Conservation (phyloP, 2,797 vertebrate species). For the Antrozous pallidus region DNA sequence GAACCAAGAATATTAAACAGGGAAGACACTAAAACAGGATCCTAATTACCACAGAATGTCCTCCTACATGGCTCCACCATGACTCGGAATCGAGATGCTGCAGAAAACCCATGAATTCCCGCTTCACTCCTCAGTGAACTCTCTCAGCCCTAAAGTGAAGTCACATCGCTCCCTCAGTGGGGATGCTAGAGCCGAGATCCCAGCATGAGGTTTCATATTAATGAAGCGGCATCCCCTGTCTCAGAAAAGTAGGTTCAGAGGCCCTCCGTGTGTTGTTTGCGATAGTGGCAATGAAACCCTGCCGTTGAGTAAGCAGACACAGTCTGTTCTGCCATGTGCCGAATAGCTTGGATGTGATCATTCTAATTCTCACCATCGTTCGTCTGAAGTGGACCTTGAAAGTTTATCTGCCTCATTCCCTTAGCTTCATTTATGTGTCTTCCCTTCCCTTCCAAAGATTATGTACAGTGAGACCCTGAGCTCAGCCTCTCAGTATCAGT, state of each 20-base stretch:
- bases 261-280: background rate
- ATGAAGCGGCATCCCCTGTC: background rate
- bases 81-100: background rate
- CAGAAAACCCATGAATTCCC: background rate
- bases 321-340: background rate
- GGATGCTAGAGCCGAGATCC: background rate
- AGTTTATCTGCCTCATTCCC: background rate
- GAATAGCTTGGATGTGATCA: background rate
- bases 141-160: background rate
- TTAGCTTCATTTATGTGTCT: background rate
- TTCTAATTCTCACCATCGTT: background rate
- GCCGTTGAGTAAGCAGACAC: background rate
- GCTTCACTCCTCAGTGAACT: background rate
- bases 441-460: conserved; percentile 27
- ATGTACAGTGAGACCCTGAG: background rate
- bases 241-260: background rate
- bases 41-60: background rate
- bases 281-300: background rate
- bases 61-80: background rate
- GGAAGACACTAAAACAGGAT: background rate
- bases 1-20: background rate
- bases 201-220: background rate
- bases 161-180: background rate
- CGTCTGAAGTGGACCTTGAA: background rate
- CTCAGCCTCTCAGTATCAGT: background rate